These are phyloP conservation scores for Rhinichthys klamathensis DNA, from an alignment of 2,113 vertebrate species.

Conservation along the genomic window DNA sequence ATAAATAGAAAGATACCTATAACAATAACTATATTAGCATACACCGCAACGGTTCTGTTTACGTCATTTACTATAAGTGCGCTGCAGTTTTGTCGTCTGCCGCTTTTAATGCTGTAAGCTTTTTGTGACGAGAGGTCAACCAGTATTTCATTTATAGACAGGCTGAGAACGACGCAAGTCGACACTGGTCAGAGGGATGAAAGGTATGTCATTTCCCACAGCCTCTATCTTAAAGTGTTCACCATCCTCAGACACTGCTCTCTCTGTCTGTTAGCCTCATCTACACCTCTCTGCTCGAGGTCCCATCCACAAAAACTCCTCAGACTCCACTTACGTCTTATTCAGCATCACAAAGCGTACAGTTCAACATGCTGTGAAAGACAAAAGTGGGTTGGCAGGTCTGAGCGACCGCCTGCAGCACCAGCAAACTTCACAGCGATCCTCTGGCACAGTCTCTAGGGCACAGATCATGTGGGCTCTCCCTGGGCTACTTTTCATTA, in stretches of 20 bases:
- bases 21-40: not conserved
- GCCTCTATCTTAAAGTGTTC: slow-evolving; percentile 34
- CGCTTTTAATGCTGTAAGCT: not conserved
- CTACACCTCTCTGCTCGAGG: slow-evolving; percentile 34
- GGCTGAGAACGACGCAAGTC: not conserved
- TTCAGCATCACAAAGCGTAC: slow-evolving; percentile 53
- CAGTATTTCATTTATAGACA: not conserved
- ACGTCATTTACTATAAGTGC: not conserved
- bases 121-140: not conserved
- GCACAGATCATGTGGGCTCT: slow-evolving; percentile 35
- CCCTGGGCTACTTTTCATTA: slow-evolving; percentile 34
- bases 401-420: not conserved
- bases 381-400: slow-evolving; percentile 46
- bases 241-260: slow-evolving; percentile 10
- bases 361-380: slow-evolving; percentile 49
- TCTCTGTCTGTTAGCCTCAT: slow-evolving; percentile 24
- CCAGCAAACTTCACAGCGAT: slow-evolving; percentile 3
- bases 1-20: not conserved
- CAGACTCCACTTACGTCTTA: slow-evolving; percentile 46
- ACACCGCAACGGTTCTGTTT: not conserved
- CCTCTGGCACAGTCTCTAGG: slow-evolving; percentile 3
- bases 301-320: slow-evolving; percentile 36
- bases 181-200: slow-evolving; percentile 32
- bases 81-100: not conserved
- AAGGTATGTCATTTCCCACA: slow-evolving; percentile 64